These are phyloP conservation scores for Laspeyria flexula DNA, from an alignment of 2,888 invertebrate species.

Conservation along the genomic window DNA sequence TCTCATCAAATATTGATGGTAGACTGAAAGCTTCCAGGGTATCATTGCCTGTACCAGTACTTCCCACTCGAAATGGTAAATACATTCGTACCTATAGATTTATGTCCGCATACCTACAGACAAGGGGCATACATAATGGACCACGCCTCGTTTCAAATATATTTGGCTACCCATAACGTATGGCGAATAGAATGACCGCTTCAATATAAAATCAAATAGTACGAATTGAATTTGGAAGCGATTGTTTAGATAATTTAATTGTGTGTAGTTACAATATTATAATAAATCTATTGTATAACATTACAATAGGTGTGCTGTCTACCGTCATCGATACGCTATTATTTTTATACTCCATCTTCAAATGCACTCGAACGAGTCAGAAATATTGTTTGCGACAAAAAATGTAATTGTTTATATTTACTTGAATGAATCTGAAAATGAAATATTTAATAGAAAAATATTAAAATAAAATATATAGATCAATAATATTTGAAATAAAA, in stretches of 20 bases:
- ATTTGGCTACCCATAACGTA: constrained; percentile 34
- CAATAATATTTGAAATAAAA: not conserved
- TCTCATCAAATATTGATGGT: constrained; percentile 80
- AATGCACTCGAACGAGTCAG: not conserved
- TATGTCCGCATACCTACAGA: constrained; percentile 50
- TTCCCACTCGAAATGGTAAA: constrained; percentile 26
- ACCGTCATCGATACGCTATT: not conserved
- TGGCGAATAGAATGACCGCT: constrained; percentile 35
- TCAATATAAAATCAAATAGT: constrained; percentile 15
- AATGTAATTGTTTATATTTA: not conserved
- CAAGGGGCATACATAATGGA: constrained; percentile 66
- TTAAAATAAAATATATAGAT: not conserved
- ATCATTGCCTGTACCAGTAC: constrained; percentile 21
- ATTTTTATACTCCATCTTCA: not conserved
- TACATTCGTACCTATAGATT: constrained; percentile 39
- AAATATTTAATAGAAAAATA: not conserved
- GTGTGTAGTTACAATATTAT: not conserved
- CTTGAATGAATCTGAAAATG: not conserved
- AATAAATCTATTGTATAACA: not conserved
- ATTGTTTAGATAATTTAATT: not conserved
- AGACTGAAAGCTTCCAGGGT: constrained; percentile 67
- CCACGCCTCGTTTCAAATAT: constrained; percentile 48
- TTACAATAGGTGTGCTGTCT: not conserved
- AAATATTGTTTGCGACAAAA: not conserved
- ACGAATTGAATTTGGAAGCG: too few relatives aligned